Conservation (phyloP, 2,113 vertebrate species). For the Hippocampus mohnikei region DNA sequence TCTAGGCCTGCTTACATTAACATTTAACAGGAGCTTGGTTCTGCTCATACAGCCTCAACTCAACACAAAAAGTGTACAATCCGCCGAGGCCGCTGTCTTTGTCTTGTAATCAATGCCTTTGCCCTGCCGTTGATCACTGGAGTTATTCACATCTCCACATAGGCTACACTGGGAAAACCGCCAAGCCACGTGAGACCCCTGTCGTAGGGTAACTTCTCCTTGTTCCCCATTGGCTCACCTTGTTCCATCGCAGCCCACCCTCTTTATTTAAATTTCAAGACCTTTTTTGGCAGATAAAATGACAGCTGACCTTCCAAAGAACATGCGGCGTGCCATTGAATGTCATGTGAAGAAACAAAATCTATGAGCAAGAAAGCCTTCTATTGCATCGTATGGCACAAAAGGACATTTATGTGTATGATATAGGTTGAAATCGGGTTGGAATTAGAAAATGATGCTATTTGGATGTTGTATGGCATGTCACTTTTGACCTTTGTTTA, state of each 20-base stretch:
- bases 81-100: conserved; percentile 36
- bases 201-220: conserved; percentile 62
- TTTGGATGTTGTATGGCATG: neutral
- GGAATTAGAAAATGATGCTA: neutral
- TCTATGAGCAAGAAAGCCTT: neutral
- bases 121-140: conserved; percentile 45
- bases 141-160: conserved; percentile 65
- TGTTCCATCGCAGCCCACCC: neutral
- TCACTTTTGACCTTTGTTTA: neutral
- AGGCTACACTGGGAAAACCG: conserved; percentile 56
- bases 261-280: conserved; percentile 14
- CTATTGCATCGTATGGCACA: neutral
- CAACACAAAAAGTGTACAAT: conserved; percentile 43
- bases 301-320: conserved; percentile 9
- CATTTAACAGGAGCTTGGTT: conserved; percentile 46
- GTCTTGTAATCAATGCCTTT: conserved; percentile 61
- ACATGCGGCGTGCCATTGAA: neutral
- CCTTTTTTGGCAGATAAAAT: conserved; percentile 27
- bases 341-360: neutral
- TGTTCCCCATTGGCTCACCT: conserved; percentile 56
- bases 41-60: conserved; percentile 41
- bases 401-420: neutral
- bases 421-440: neutral
- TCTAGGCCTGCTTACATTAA: conserved; percentile 47
- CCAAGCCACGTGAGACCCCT: conserved; percentile 55